Base-by-base conservation (phyloP, 92 coral and sea anemone species). In the Isaurus tuberculatus region DNA sequence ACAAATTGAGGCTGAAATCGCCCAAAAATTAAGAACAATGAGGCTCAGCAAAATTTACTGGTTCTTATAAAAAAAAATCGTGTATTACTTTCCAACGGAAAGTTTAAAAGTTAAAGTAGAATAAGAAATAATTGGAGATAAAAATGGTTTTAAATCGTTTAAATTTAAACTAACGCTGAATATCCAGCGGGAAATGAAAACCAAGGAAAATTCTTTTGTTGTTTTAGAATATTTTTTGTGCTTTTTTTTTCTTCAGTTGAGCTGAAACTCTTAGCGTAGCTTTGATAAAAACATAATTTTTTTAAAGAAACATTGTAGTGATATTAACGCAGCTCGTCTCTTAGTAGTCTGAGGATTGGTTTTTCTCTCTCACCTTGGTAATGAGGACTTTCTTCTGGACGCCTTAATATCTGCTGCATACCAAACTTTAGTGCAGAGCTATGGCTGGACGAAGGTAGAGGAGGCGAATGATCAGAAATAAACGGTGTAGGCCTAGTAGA, bases 391-490 rank as follows among this genome's bases (percentile, higher is more conserved):
- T 75, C 81, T 25, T 75, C 81, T 6, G 81, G 81, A 20, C 75
- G 57, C 4, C 29, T 60, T 60, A 60, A 26, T 4, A 60, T 60
- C 27, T 22, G 30, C 29, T 60, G 66, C 66, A 60, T 60, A 23
- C 66, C 13, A 60, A 75, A 75, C 68, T 75, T 75, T 19, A 75
- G 81, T 31, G 16, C 67, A 25, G 79, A 20, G 19, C 48, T 51
- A 37, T 75, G 81, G 26, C 81, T 75, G n/a, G 81, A 75, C 30
- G 53, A 34, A 8, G 66, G 81, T 2, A 68, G 43, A 1, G 81
- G 46, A 27, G 81, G 49, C 16, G 68, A 46, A 61, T 75, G 81
- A 2, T 75, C 81, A 4, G 81, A 36, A 3, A 75, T 32, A 22
- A 31, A 75, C 1, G 81, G 23, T 31, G 81, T 15, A 20, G 81